Evolutionary conservation across 2,888 invertebrate species (phyloP), one percentile per base, ranked within the genome.

Genomic region (Ptychoptera albimana): DNA sequence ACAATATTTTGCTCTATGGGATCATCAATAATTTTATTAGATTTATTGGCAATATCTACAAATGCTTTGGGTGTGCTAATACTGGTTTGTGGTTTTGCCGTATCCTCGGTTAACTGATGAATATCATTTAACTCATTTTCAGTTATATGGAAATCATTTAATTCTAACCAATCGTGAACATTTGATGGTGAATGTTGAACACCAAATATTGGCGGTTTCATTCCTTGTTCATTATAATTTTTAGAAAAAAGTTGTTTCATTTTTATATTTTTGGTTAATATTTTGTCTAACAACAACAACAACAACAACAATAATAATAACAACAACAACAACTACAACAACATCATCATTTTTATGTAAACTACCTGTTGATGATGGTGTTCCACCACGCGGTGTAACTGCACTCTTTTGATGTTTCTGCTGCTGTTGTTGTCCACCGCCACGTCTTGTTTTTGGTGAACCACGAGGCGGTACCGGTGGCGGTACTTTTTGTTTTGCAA

Each of bases 401-500:
- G 15, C 34, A 35, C 10, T 12, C 23, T 13, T 43, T 11, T 44
- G 34, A 34, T 31, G 32, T 30, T 23, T 35, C 10, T 37, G 12
- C 13, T 48, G 46, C 23, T 23, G 23, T 23, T 23, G 23, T 23
- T 23, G 23, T 23, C 23, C 23, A 23, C 23, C 23, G 37, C 71
- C 71, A 34, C 74, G 67, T 63, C 74, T 75, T 46, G 70, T 65
- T 61, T 79, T 79, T 37, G 81, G 82, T 23, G 82, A 82, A 46
- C 85, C 85, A 55, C 88, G 71, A 4, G 88, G 88, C 44, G 88
- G 88, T 43, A 89, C 88, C 15, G 89, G 89, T 44, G 89, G 89
- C 37, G 88, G 88, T 36, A 87, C 77, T 64, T 82, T 81, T 54
- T 79, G 74, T 64, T 82, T 82, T 43, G 66, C 58, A 48, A 68